Evolutionary conservation across 2,888 invertebrate species (phyloP).

Genomic region (Cantharis nigra): DNA sequence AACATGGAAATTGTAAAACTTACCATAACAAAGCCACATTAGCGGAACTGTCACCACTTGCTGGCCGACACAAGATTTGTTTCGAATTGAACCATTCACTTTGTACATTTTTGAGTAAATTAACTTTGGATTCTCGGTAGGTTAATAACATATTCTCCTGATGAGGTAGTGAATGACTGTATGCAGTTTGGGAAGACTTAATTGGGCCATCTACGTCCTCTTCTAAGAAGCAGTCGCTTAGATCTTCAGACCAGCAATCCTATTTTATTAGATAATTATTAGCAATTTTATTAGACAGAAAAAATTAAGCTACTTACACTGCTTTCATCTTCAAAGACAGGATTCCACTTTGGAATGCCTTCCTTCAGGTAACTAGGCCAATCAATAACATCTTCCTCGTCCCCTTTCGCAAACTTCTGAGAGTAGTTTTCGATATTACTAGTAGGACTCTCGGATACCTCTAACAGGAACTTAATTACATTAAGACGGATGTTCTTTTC

Average conservation of each 20-base stretch:
- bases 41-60: conserved; percentile 44
- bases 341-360: conserved; percentile 52
- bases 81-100: conserved; percentile 47
- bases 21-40: conserved; percentile 50
- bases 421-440: conserved; percentile 45
- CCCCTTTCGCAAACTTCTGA: conserved; percentile 37
- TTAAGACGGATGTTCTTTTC: conserved; percentile 43
- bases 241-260: conserved; percentile 4
- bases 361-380: conserved; percentile 59
- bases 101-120: conserved; percentile 44
- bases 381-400: conserved; percentile 55
- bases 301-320: conserved; percentile 43
- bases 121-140: conserved; percentile 25
- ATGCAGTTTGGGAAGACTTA: neutral
- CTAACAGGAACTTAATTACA: conserved; percentile 48
- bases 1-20: conserved; percentile 7
- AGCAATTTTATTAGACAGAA: neutral
- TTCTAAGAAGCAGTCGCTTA: neutral
- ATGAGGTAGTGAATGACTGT: neutral
- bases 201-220: neutral
- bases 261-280: neutral
- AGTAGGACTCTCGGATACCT: conserved; percentile 50
- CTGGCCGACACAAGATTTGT: conserved; percentile 40
- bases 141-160: neutral
- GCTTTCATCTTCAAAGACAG: conserved; percentile 45